These are phyloP conservation scores for Crocuta crocuta DNA, from an alignment of 2,113 vertebrate genomes.

Conservation along the genomic window DNA sequence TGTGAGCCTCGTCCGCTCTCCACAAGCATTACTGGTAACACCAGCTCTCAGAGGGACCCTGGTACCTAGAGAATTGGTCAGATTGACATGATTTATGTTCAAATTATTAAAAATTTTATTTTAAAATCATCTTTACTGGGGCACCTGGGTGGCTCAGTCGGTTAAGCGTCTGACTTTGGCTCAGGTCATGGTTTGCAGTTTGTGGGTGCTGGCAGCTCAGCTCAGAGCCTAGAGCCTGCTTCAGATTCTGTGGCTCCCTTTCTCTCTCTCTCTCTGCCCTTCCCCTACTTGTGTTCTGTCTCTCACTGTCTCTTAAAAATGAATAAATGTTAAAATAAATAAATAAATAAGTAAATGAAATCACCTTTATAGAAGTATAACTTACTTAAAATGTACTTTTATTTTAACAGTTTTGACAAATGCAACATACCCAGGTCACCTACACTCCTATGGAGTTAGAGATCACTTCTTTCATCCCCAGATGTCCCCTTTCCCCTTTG, in stretches of 20 bases:
- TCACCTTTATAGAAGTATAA: background rate
- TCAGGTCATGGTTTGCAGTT: too few species aligned
- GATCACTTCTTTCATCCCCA: background rate
- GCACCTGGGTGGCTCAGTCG: too few species aligned
- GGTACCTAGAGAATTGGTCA: background rate
- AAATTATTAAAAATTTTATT: background rate
- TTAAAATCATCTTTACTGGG: background rate
- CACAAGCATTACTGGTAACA: background rate
- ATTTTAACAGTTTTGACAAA: background rate
- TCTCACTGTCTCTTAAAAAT: too few species aligned
- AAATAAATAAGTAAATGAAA: too few species aligned
- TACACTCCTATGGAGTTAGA: background rate
- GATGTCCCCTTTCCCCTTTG: too few species aligned
- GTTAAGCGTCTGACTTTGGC: too few species aligned
- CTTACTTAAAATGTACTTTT: background rate
- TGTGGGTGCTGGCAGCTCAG: too few species aligned
- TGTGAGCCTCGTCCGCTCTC: background rate
- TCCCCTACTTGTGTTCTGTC: too few species aligned
- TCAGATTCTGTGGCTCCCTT: too few species aligned
- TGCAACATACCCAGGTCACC: background rate
- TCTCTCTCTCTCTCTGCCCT: too few species aligned
- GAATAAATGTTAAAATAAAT: too few species aligned
- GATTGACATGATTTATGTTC: background rate
- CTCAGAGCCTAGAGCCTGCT: too few species aligned
- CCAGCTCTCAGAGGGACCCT: background rate